phyloP scores from a whole-genome alignment of 2,797 vertebrate genomes.

The Sebastes oblongus region DNA sequence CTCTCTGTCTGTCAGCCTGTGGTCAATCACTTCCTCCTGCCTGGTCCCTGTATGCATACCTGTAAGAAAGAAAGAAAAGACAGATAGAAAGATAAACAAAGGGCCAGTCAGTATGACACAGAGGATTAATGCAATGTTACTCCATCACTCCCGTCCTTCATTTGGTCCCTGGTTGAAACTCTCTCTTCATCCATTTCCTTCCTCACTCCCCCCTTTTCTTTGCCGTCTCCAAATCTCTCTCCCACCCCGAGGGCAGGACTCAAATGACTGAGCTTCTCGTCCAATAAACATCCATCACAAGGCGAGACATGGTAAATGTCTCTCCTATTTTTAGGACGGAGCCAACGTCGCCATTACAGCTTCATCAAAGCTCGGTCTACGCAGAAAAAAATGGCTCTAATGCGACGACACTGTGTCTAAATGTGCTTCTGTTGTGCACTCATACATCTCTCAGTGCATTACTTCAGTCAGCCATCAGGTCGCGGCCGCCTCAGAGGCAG shows the following conservation, averaged over 20 bases:
- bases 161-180: conserved; percentile 13
- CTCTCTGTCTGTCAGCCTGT: conserved; percentile 96
- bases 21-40: conserved; percentile 96
- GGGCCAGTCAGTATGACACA: conserved; percentile 39
- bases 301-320: conserved; percentile 68
- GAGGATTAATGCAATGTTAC: conserved; percentile 9
- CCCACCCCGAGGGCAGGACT: conserved; percentile 50
- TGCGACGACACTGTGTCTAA: background rate
- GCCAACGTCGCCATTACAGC: conserved; percentile 47
- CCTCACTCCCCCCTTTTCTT: conserved; percentile 5
- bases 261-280: conserved; percentile 65
- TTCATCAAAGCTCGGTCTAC: conserved; percentile 48
- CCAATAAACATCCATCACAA: conserved; percentile 77
- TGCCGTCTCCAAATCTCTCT: conserved; percentile 36
- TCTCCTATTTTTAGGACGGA: conserved; percentile 76
- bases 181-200: conserved; percentile 27
- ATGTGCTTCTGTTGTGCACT: background rate
- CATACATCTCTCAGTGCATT: background rate
- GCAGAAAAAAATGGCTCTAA: conserved; percentile 35
- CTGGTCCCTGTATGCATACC: conserved; percentile 88
- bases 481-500: background rate
- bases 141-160: conserved; percentile 28
- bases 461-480: background rate
- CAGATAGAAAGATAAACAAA: conserved; percentile 50
- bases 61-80: conserved; percentile 53